Base-by-base conservation (phyloP, 2,113 vertebrate genomes). In the Rhynchomys soricoides region DNA sequence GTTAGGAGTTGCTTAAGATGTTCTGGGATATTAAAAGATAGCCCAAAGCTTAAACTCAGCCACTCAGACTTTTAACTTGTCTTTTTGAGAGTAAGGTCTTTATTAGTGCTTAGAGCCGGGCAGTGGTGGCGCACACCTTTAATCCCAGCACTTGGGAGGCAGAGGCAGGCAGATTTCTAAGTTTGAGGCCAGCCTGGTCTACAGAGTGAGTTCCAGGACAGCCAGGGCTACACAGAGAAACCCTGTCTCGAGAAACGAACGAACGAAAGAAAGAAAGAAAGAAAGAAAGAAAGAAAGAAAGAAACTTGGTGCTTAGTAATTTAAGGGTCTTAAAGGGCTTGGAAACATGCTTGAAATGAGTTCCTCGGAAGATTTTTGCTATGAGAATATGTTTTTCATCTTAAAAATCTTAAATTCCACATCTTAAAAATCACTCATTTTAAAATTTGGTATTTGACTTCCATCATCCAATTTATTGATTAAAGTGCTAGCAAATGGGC, bases 1-100 rank as follows among this genome's bases (percentile, higher is more conserved):
- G 81, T 91, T 96, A 95, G 93, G 88, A 96, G 64, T 97, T 97
- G 90, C 95, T 95, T 93, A 96, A 96, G 37, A 94, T 91, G 92
- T 59, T 86, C 82, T 57, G 34, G 68, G 74, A 16, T 93, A 78
- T 79, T 96, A 95, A 95, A 96, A 95, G 77, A 95, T 90, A 97
- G 81, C 48, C 71, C 87, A 95, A 89, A 89, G 59, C 77, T 96
- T 96, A 94, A 91, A 93, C 40, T 88, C 71, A 93, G 64, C 62
- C 37, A 82, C 89, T 90, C 86, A 92, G 57, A 95, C 45, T 96
- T 95, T 93, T 85, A 86, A 48, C 66, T 85, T 86, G 59, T 31
- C 66, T 82, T 89, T 95, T 45, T 24, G 70, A 93, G 86, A 97
- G 31, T 22, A 40, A 48, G 21, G n/a, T 81, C 79, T 95, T 96